Conservation (phyloP, 1,140 invertebrate species). For the Zaprionus inermis region DNA sequence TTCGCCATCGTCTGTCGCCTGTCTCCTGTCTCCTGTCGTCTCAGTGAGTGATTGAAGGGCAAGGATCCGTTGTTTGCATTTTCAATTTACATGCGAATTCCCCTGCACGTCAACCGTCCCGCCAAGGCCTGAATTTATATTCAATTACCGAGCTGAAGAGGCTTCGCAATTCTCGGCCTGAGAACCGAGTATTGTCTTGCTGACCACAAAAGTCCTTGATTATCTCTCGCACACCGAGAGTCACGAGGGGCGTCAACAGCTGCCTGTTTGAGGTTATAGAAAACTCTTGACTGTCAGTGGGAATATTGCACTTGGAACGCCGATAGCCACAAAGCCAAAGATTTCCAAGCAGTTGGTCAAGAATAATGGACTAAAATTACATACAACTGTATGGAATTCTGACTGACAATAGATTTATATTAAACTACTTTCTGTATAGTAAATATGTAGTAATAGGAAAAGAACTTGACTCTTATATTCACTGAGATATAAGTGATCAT, state of each 20-base stretch:
- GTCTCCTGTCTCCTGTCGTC: conserved; percentile 32
- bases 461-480: too few species aligned
- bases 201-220: conserved; percentile 35
- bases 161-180: conserved; percentile 10
- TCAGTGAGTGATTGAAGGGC: conserved; percentile 71
- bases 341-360: not conserved
- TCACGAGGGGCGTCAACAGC: conserved; percentile 12
- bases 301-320: not conserved
- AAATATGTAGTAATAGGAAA: too few species aligned
- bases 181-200: conserved; percentile 22
- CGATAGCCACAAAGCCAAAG: not conserved
- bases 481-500: too few species aligned
- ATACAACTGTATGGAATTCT: too few species aligned
- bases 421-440: too few species aligned
- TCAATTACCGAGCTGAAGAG: conserved; percentile 59
- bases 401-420: too few species aligned
- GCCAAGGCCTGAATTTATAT: conserved; percentile 50
- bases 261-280: conserved; percentile 13
- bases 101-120: conserved; percentile 31
- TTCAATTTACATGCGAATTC: conserved; percentile 68
- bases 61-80: conserved; percentile 75
- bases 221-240: conserved; percentile 40
- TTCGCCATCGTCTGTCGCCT: conserved; percentile 30
- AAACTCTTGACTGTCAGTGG: not conserved
- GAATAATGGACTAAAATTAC: too few species aligned